A percentile compares a stretch with the other conserved stretches of the same genome.
These are phyloP conservation scores for Phylloscopus trochiloides DNA, from an alignment of 2,113 vertebrate genomes.

Conservation along the genomic window DNA sequence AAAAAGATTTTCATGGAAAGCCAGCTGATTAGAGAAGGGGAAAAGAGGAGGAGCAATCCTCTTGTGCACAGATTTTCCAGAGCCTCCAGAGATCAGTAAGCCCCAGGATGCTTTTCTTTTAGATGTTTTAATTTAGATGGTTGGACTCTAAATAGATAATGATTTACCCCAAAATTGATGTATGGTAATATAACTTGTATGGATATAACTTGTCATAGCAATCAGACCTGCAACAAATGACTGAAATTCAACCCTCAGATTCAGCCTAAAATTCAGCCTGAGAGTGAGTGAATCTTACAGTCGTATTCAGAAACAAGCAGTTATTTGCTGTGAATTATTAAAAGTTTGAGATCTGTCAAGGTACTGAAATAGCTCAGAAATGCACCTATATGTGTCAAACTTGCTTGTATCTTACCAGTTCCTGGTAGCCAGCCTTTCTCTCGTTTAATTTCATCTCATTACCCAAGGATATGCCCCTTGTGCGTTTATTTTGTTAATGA, in stretches of 20 bases:
- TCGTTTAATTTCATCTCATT: neutral
- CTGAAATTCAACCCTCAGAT: neutral
- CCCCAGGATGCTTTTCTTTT: neutral
- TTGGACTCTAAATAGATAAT: neutral
- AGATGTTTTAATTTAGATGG: neutral
- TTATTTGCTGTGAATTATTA: neutral
- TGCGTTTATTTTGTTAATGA: conserved; percentile 43
- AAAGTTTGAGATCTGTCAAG: neutral
- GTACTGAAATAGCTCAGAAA: neutral
- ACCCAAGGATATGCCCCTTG: neutral
- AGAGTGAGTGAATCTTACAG: neutral
- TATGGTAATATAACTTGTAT: neutral
- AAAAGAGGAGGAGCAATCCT: neutral
- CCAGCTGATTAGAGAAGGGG: neutral
- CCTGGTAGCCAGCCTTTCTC: neutral
- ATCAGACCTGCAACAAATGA: neutral
- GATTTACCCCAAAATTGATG: neutral
- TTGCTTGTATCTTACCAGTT: neutral
- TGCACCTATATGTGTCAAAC: neutral
- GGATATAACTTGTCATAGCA: neutral
- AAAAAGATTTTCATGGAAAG: neutral
- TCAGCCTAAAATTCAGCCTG: neutral
- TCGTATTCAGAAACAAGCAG: neutral
- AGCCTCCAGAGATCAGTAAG: conserved; percentile 5
- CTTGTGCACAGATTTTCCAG: neutral